Base-by-base conservation (phyloP, 2,888 invertebrate genomes). In the Phortica magna region DNA sequence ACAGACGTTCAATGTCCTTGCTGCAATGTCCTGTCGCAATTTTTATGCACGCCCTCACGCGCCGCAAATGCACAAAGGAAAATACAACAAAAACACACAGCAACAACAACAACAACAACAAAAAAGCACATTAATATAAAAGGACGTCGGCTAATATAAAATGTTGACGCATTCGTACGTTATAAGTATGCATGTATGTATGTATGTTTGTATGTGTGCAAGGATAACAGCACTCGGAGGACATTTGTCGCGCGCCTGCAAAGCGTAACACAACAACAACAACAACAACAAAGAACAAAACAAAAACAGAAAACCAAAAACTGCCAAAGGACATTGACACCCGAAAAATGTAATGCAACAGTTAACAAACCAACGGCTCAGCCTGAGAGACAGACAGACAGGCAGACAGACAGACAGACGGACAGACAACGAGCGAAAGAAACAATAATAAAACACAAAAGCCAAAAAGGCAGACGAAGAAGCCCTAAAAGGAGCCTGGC, bases 1-100 rank as follows among this genome's bases (percentile, higher is more conserved):
- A 64, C 88, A 87, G 87, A 87, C 87, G 87, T 88, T 87, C 87
- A 87, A 88, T 87, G 87, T 89, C 87, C 87, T 87, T 61, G 61
- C 61, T 48, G 22, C 61, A 61, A 4, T 22, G 61, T 19, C 61
- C 61, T 22, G 19, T 10, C 12, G 61, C 22, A 22, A 17, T 19
- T 22, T 61, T 22, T 19, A 61, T 61, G 61, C 61, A 61, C 61
- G 61, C 61, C 61, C 61, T 48, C 9, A 48, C 14, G 61, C 61
- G 61, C 61, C 61, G 17, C 61, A 61, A 61, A 61, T 48, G 7
- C 55, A 55, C 55, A 61, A 61, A 12, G 48, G 48, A 48, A 48
- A 48, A 48, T 48, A 48, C 14, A 61, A 61, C 61, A 10, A 22
- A n/a, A 59, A 10, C 53, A 53, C 7, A 53, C 53, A 53, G 1